Evolutionary conservation across 2,888 invertebrate species (phyloP).

Genomic region (Euphydryas editha): DNA sequence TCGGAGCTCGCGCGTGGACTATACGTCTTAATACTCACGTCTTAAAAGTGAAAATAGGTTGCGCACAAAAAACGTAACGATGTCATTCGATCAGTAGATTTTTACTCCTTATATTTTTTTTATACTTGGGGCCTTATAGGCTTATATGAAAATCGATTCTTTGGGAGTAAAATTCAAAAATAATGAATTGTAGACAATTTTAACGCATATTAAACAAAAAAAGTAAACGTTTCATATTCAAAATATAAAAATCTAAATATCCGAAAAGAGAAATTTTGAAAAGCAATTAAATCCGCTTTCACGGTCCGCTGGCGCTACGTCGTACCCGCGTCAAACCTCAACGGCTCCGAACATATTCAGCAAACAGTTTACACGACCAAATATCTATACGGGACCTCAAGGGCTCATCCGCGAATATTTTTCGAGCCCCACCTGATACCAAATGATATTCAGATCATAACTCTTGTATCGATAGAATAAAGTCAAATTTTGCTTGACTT

Average conservation of each 20-base stretch:
- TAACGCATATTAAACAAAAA: not conserved
- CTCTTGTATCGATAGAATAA: not conserved
- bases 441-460: not conserved
- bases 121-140: too few species aligned
- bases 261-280: constrained; percentile 2
- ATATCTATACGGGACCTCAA: constrained; percentile 14
- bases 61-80: too few species aligned
- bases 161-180: too few species aligned
- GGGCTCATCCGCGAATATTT: constrained; percentile 20
- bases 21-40: too few species aligned
- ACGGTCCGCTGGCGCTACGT: constrained; percentile 10
- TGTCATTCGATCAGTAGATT: too few species aligned
- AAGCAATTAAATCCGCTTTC: constrained; percentile 18
- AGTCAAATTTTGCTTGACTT: not conserved
- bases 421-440: constrained; percentile 10
- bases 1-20: too few species aligned
- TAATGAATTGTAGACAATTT: too few species aligned
- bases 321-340: constrained; percentile 11
- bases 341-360: constrained; percentile 17
- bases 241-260: not conserved
- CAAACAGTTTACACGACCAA: constrained; percentile 21
- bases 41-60: too few species aligned
- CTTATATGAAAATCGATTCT: too few species aligned
- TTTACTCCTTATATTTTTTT: too few species aligned
- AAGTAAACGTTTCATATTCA: too few species aligned